Percentiles rank a stretch among this genome's conserved stretches.
Conservation (phyloP, 2,113 vertebrate species). For the Tyto alba region DNA sequence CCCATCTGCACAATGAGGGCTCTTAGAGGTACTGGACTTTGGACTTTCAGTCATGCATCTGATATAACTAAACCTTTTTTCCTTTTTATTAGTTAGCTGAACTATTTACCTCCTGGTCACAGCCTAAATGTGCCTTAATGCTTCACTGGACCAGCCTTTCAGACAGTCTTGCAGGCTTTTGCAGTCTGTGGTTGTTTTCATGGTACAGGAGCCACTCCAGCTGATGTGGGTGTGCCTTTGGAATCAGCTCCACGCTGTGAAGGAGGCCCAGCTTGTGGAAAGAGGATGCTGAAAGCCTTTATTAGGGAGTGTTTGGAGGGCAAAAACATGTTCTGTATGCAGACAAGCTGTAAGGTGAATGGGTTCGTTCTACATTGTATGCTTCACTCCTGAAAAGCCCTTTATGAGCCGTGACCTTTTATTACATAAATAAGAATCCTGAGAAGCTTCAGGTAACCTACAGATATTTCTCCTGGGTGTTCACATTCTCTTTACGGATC, state of each 20-base stretch:
- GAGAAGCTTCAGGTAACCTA: background rate
- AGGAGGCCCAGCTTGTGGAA: background rate
- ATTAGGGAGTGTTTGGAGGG: background rate
- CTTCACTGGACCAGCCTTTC: background rate
- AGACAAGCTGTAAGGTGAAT: background rate
- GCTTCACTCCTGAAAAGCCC: background rate
- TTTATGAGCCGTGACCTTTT: background rate
- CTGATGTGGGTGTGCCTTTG: background rate
- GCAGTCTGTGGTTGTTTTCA: background rate
- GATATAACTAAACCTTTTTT: background rate
- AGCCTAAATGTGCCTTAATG: background rate
- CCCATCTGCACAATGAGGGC: background rate
- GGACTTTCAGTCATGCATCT: background rate
- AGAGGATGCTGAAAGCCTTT: background rate
- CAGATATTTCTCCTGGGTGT: background rate
- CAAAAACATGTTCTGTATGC: background rate
- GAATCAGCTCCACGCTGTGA: background rate
- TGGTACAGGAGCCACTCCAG: background rate
- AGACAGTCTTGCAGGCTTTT: background rate
- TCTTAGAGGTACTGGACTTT: background rate
- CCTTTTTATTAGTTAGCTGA: background rate
- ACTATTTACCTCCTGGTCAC: background rate
- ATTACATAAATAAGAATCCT: background rate
- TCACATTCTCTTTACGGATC: background rate
- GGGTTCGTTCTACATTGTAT: background rate